Evolutionary conservation across 2,113 vertebrate genomes (phyloP).

Genomic region (Periophthalmodon schlosseri): DNA sequence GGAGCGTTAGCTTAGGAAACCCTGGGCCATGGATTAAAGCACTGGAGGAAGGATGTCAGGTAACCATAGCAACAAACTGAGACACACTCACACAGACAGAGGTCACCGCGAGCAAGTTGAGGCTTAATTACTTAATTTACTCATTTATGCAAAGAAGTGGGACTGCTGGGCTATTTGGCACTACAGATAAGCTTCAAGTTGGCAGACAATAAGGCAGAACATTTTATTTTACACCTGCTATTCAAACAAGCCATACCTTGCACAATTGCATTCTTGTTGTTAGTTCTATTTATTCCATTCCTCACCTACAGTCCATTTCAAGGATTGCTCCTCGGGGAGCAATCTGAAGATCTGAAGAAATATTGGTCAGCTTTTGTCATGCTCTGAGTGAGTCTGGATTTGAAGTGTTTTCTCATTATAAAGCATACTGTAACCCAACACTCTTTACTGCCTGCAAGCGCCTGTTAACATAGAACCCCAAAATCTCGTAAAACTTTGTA

Average conservation of each 20-base stretch:
- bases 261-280: background rate
- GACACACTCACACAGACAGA: conserved; percentile 1
- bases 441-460: too few relatives aligned
- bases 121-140: conserved; percentile 45
- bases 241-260: background rate
- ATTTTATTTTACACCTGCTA: background rate
- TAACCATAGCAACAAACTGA: conserved; percentile 53
- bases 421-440: too few relatives aligned
- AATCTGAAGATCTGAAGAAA: too few relatives aligned
- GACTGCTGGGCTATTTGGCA: conserved; percentile 6
- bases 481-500: background rate
- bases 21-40: conserved; percentile 4
- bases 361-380: too few relatives aligned
- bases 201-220: background rate
- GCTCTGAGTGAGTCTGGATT: too few relatives aligned
- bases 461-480: too few relatives aligned
- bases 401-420: too few relatives aligned
- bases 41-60: conserved; percentile 14
- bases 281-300: background rate
- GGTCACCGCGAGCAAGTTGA: conserved; percentile 22
- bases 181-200: background rate
- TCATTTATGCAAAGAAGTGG: conserved; percentile 19
- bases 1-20: conserved; percentile 21
- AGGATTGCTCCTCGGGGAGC: background rate
- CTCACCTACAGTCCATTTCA: background rate